Evolutionary conservation across 2,888 invertebrate species (phyloP).

Genomic region (Hypercompe scribonia): DNA sequence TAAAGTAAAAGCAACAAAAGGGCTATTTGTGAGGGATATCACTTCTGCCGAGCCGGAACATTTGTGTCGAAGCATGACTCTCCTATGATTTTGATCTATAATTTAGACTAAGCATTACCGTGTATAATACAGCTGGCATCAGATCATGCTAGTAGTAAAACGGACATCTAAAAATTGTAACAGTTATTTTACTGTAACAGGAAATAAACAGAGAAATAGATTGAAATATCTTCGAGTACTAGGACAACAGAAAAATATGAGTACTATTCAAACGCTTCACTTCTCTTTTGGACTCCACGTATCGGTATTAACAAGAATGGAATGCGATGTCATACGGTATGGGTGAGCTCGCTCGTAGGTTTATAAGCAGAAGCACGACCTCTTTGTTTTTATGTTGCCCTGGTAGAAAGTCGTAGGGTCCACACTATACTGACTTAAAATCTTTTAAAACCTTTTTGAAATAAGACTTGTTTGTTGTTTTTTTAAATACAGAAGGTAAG

Average conservation of each 20-base stretch:
- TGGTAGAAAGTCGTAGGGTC: constrained; percentile 4
- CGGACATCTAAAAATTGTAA: not conserved
- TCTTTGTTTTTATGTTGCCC: constrained; percentile 26
- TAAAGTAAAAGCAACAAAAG: too few species aligned
- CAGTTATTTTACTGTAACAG: too few species aligned
- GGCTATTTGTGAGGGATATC: too few species aligned
- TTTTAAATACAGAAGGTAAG: too few species aligned
- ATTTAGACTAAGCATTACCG: not conserved
- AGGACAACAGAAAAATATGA: not conserved
- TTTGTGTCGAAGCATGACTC: not conserved
- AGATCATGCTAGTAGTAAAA: too few species aligned
- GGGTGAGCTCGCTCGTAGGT: constrained; percentile 38
- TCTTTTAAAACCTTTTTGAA: not conserved
- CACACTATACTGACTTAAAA: not conserved
- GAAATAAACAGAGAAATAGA: not conserved
- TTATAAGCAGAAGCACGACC: constrained; percentile 31
- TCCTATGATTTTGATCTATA: too few species aligned
- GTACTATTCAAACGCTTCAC: constrained; percentile 10
- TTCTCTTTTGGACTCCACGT: constrained; percentile 34
- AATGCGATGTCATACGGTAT: constrained; percentile 57
- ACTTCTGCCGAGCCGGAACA: too few species aligned
- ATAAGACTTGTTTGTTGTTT: not conserved
- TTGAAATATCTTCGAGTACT: not conserved
- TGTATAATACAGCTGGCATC: not conserved
- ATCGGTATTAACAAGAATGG: constrained; percentile 49